Evolutionary conservation across 2,797 vertebrate genomes (phyloP).

Genomic region (Halcyon leucocephala): DNA sequence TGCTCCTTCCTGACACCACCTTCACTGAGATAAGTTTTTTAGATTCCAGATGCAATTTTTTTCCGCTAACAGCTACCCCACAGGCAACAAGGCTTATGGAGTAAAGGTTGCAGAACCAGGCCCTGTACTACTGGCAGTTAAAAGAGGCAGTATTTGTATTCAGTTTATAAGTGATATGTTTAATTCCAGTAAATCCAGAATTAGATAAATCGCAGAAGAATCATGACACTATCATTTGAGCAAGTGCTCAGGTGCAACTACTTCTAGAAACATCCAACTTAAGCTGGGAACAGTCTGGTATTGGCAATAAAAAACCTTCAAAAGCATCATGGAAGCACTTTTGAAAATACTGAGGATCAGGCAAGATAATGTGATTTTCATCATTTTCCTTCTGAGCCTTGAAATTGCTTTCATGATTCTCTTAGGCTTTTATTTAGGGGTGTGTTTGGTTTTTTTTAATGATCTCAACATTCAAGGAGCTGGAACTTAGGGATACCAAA

Average conservation of each 20-base stretch:
- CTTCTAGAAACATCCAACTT: not conserved
- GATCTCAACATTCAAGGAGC: not conserved
- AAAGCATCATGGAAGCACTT: not conserved
- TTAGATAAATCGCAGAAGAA: not conserved
- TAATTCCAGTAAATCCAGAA: not conserved
- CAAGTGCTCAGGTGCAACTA: not conserved
- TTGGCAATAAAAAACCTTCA: not conserved
- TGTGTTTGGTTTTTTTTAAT: not conserved
- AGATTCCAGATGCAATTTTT: not conserved
- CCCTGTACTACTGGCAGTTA: not conserved
- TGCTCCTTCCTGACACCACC: not conserved
- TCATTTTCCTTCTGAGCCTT: not conserved
- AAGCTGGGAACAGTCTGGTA: not conserved
- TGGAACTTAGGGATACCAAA: not conserved
- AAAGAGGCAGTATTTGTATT: not conserved
- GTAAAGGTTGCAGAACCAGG: not conserved
- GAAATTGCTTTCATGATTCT: not conserved
- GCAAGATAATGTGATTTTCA: not conserved
- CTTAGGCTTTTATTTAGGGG: not conserved
- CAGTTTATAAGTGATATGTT: not conserved
- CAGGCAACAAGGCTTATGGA: not conserved
- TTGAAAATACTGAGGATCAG: not conserved
- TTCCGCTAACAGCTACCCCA: not conserved
- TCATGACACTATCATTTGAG: not conserved
- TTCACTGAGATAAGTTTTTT: not conserved